Evolutionary conservation across 53 echinoderm and acorn worm species (phyloP), one percentile per base, ranked within the genome.

Genomic region (Crossaster papposus): DNA sequence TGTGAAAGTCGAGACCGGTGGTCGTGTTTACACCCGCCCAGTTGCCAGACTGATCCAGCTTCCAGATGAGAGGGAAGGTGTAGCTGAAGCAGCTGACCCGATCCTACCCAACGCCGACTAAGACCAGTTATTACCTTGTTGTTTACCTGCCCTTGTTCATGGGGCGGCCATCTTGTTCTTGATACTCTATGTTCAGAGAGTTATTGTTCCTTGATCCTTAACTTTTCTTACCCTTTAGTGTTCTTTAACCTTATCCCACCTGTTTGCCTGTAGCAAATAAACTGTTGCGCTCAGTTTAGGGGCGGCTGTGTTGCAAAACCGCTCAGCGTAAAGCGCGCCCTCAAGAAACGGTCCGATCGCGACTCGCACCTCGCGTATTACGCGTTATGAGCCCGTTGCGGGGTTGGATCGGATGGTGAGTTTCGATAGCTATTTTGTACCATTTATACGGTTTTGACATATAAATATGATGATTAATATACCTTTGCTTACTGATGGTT

Each of bases 31-130:
- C 81, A 81, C 81, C 62, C 63, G 81, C 8, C 81, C 81, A 54
- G 81, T 81, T 55, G 64, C 81, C 32, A 44, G 64, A 11, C 18
- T 81, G 35, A 81, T 81, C 64, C 62, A 34, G 63, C 63, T 81
- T 33, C 81, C 81, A 64, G 81, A n/a, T 17, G 81, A 62, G 18
- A 58, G 34, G 17, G 20, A 54, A 30, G 80, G 53, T 35, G 2
- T 1, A 36, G 74, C 35, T 74, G 35, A 33, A 33, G 74, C 3
- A 17, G 34, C 74, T 34, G 74, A 74, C 74, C n/a, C n/a, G n/a
- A n/a, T 74, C 74, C 22, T 22, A 34, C 74, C 1, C 4, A 17
- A 74, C 15, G 1, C 17, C 2, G 28, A 74, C 74, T 74, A 35
- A 17, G 3, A 35, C 34, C 35, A 74, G 35, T 36, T 74, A 15